Evolutionary conservation across 1,140 invertebrate species (phyloP), one percentile per base, ranked within the genome.

Genomic region (Zaprionus capensis): DNA sequence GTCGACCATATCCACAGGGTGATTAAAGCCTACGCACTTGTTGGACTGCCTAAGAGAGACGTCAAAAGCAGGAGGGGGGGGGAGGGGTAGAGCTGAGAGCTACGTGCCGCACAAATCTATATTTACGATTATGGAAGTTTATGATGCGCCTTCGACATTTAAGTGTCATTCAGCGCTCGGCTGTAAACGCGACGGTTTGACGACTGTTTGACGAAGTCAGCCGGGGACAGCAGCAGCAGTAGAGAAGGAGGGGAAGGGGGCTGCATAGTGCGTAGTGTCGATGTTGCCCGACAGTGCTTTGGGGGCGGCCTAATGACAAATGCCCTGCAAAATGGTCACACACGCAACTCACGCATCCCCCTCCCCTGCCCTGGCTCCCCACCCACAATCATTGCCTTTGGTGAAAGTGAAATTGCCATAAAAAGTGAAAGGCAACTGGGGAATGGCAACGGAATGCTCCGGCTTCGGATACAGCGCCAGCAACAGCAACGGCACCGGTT

Each of bases 331-430:
- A 86, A 86, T 86, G 82, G 79, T 82, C 82, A 76, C 80, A 84
- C 79, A 86, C 82, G 82, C 82, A 81, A 81, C 70, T 65, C 70
- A 63, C 73, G 64, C 70, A 71, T 22, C 31, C 34, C 41, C 28
- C 20, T 31, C 0, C 14, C 58, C 12, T 41, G 38, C 6, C 38
- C n/a, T 14, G 5, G 22, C 28, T 15, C 34, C 53, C 66, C 31
- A 36, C 59, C 59, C 58, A 70, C 72, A 75, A 75, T 71, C 68
- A 59, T 71, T 58, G 69, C 68, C 41, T 65, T 80, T 63, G 41
- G 58, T 58, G 84, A 87, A 87, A 87, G 83, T 88, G 84, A 87
- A 87, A 87, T 80, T 87, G 83, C 80, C 84, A 83, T 87, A 87
- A 87, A 87, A 87, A 87, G 83, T 83, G 83, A 88, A 87, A 88